phyloP scores from a whole-genome alignment of 2,797 vertebrate genomes.

The Podarcis lilfordi region DNA sequence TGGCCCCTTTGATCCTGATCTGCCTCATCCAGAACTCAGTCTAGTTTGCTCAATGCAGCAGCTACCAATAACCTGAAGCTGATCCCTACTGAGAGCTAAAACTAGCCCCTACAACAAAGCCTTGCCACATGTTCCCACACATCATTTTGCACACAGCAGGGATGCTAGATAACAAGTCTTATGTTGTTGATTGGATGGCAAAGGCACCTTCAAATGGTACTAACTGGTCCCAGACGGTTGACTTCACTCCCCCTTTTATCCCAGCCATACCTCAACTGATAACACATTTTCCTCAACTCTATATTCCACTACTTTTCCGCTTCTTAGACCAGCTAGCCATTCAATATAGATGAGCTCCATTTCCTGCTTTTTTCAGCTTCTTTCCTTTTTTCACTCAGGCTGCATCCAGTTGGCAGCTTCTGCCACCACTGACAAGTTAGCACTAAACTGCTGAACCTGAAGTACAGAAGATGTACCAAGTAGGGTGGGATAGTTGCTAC shows the following conservation, averaged over 20 bases:
- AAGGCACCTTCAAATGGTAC: neutral
- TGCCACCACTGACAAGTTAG: neutral
- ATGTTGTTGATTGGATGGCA: neutral
- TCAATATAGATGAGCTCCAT: neutral
- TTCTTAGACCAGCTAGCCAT: neutral
- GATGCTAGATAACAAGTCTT: neutral
- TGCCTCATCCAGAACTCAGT: neutral
- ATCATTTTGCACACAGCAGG: neutral
- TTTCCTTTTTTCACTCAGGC: neutral
- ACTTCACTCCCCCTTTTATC: neutral
- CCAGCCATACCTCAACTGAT: neutral
- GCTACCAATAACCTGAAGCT: neutral
- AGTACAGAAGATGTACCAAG: neutral
- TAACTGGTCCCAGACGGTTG: neutral
- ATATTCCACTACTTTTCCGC: neutral
- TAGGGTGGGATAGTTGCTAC: neutral
- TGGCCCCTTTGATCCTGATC: neutral
- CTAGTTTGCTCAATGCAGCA: neutral
- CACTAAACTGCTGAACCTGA: neutral
- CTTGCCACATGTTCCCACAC: neutral
- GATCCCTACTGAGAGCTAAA: neutral
- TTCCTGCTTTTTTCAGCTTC: too few relatives aligned
- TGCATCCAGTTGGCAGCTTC: neutral
- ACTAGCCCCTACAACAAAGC: neutral
- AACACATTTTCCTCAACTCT: neutral